These are phyloP conservation scores for Laticauda colubrina DNA, from an alignment of 2,113 vertebrate species.

Conservation along the genomic window DNA sequence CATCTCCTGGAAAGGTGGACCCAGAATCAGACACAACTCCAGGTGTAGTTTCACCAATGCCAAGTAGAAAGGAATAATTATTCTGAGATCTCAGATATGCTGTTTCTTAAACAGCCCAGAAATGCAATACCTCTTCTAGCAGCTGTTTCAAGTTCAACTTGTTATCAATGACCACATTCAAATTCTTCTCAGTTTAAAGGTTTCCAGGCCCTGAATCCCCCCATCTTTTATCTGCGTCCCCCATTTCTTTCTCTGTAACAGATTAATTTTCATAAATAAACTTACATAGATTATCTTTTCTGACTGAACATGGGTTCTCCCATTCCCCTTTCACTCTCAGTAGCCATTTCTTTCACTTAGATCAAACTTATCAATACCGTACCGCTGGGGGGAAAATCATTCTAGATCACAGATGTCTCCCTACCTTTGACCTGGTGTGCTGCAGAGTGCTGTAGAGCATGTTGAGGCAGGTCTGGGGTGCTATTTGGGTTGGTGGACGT, in stretches of 20 bases:
- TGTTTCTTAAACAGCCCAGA: background rate
- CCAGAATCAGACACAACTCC: background rate
- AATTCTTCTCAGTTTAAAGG: background rate
- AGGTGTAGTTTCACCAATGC: background rate
- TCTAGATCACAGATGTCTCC: background rate
- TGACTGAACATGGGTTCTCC: background rate
- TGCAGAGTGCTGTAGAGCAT: constrained; percentile 47
- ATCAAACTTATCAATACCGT: background rate
- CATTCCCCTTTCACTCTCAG: rapidly evolving
- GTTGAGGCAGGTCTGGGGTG: constrained; percentile 53
- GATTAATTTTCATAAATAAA: background rate
- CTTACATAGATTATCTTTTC: background rate
- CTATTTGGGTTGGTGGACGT: constrained; percentile 58
- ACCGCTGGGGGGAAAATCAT: background rate
- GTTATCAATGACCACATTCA: background rate
- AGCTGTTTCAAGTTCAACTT: background rate
- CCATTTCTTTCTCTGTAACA: background rate
- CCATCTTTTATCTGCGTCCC: background rate
- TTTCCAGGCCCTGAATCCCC: background rate
- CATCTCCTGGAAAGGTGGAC: background rate
- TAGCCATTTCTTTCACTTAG: background rate
- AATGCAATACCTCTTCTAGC: background rate
- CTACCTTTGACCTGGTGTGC: constrained; percentile 15
- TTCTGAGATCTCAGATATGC: background rate
- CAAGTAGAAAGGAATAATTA: background rate